These are phyloP conservation scores for Diaprepes abbreviatus DNA, from an alignment of 2,888 invertebrate species.

Conservation along the genomic window DNA sequence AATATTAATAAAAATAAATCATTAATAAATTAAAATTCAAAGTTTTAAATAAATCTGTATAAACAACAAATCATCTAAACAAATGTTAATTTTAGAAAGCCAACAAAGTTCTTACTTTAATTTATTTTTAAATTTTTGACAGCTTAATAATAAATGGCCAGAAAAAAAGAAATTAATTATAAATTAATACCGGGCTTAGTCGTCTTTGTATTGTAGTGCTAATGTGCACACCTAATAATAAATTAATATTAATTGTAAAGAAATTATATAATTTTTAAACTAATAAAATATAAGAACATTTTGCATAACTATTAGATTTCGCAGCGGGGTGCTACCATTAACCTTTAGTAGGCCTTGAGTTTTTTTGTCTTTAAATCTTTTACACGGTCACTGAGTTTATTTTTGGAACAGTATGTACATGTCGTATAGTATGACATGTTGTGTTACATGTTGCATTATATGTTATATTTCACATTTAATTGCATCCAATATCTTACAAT, in stretches of 20 bases:
- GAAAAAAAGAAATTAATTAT: not conserved
- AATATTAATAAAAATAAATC: no score
- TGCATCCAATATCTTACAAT: no score
- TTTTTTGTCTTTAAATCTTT: not conserved
- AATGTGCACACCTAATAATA: not conserved
- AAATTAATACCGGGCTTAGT: not conserved
- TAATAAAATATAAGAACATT: not conserved
- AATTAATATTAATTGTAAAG: not conserved
- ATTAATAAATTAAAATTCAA: no score
- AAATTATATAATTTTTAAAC: not conserved
- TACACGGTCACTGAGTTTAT: not conserved
- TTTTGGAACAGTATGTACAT: not conserved
- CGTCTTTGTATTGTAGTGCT: not conserved
- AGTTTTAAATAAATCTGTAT: no score
- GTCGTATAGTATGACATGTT: no score
- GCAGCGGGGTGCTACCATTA: not conserved
- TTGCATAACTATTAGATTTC: not conserved
- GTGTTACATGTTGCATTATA: no score
- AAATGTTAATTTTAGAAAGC: no score
- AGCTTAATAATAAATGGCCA: not conserved
- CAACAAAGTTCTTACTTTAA: no score
- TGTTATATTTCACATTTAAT: no score
- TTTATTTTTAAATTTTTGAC: not conserved
- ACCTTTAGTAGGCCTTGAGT: not conserved
- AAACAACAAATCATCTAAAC: no score